Evolutionary conservation across 2,888 invertebrate species (phyloP), one percentile per base, ranked within the genome.

Genomic region (Polyploca ridens): DNA sequence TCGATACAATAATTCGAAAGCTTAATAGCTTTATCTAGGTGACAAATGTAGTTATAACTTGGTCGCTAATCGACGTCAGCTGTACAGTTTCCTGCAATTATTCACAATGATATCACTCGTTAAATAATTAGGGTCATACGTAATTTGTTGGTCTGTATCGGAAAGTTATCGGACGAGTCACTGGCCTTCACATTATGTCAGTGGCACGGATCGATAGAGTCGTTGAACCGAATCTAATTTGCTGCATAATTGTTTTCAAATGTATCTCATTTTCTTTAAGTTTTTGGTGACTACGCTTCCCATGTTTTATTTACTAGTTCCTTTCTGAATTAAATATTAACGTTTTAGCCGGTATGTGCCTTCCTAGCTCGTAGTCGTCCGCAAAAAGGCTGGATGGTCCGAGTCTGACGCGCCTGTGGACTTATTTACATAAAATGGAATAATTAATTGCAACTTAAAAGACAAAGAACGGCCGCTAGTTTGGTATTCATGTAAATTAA

Each of bases 401-500:
- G 72, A 78, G 75, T 65, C 80, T 80, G 83, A 85, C 84, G 85
- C 88, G 82, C 82, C 80, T 76, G 81, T 73, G 73, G 78, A 69
- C 78, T 77, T 87, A 90, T 93, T 92, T 88, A 86, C 91, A 93
- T 93, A 92, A 91, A 91, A 80, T 85, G 76, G 92, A 91, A 91
- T 93, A 93, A 90, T 92, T 93, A 93, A 91, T 91, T 88, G 89
- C 87, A 89, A 91, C 85, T 90, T 89, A 82, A 90, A 88, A 89
- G 86, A 90, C 90, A 91, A 91, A 90, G 90, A 88, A 86, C 84
- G 83, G 81, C 82, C 82, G 79, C 78, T 76, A 79, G 74, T 81
- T 77, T 86, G 89, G 89, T 86, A 85, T 88, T 89, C 87, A 93
- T 93, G 91, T 90, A 92, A 92, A 93, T 92, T 84, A 86, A 84